These are phyloP conservation scores for Melikaiella ostensackeni DNA, from an alignment of 2,888 invertebrate species.

Conservation along the genomic window DNA sequence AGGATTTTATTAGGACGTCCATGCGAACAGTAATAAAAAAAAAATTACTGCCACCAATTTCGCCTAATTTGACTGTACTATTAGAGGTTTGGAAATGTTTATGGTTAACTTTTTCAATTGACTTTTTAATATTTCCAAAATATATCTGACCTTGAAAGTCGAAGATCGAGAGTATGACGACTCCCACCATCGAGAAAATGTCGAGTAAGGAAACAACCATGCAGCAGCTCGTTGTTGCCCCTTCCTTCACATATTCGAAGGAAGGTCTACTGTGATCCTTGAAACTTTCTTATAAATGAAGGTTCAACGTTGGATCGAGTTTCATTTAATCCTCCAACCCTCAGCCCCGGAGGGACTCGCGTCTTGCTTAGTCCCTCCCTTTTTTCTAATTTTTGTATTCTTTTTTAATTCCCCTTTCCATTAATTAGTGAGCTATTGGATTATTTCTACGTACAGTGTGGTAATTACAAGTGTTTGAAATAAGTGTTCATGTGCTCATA, in stretches of 20 bases:
- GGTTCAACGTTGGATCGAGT: conserved; percentile 62
- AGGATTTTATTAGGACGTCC: too few species aligned
- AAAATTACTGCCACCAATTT: too few species aligned
- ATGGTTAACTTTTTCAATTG: not conserved
- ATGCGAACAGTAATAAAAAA: too few species aligned
- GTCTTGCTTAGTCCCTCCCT: conserved; percentile 29
- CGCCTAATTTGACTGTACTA: too few species aligned
- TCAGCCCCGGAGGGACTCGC: conserved; percentile 62
- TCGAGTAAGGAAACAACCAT: conserved; percentile 17
- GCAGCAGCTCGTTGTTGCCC: conserved; percentile 41
- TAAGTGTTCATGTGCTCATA: conserved; percentile 23
- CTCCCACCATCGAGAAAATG: conserved; percentile 53
- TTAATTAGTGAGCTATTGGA: conserved; percentile 1
- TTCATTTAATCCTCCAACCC: conserved; percentile 70
- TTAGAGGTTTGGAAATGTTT: too few species aligned
- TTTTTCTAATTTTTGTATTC: not conserved
- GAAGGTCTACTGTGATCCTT: conserved; percentile 69
- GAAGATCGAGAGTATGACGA: conserved; percentile 36
- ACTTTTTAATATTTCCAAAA: not conserved
- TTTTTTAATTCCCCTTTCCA: not conserved
- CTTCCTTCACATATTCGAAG: conserved; percentile 57
- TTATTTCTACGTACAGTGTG: conserved; percentile 14
- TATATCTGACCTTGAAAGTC: conserved; percentile 51
- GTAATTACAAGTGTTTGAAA: conserved; percentile 10
- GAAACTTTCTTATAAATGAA: conserved; percentile 75